Evolutionary conservation across 2,113 vertebrate species (phyloP), one percentile per base, ranked within the genome.

Genomic region (Paratilapia polleni): DNA sequence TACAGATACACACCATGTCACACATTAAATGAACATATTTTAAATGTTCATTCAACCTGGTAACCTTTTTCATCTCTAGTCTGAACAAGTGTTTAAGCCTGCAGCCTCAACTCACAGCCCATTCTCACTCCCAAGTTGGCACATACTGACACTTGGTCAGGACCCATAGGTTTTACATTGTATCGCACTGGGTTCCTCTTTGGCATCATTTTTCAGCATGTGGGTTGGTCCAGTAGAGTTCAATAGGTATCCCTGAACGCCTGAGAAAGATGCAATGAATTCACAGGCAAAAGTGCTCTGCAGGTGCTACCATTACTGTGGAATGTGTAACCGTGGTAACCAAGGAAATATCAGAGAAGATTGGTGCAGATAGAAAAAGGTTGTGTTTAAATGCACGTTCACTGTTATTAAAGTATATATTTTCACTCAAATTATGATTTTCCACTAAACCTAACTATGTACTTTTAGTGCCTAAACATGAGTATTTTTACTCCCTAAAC

Each of bases 11-110:
- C 13, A 56, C 62, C 64, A 68, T 26, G 22, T 24, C 22, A 28
- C 24, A 38, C 66, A 43, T 78, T 20, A 63, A 80, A 66, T 19
- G 6, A 5, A 6, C 6, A 7, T 49, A 22, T 24, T 28, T 54
- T 52, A 81, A 81, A 56, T 77, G 19, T 64, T 64, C n/a, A n/a
- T 84, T 9, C 36, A 78, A 47, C 54, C 36, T 54, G 49, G 52
- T 74, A 31, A 57, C 49, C 24, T 58, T 80, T 58, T 20, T 34
- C 20, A 31, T 70, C 26, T 66, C 36, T 2, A 13, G 22, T 58
- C 31, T 59, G 49, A 85, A 81, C 11, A 80, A 84, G 26, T 60
- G 63, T 86, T 92, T 80, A 59, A 85, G 17, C 38, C 20, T 14
- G 26, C 63, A 78, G 49, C 11, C 15, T 41, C 15, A 52, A 19